phyloP scores from a whole-genome alignment of 2,113 vertebrate species.

The Spizaetus ornatus region DNA sequence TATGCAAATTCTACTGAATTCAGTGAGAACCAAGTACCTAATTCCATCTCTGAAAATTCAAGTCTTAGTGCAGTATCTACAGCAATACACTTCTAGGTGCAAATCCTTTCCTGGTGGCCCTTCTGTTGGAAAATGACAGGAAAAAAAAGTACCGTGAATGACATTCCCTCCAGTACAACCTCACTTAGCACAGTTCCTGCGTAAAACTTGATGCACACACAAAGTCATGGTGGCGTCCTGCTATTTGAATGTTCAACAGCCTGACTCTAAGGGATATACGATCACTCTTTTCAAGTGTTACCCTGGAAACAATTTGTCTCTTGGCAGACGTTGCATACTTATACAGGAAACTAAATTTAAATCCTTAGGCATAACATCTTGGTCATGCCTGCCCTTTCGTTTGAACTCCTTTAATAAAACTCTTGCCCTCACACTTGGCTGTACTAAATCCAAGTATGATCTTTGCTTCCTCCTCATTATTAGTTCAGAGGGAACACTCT shows the following conservation, averaged over 20 bases:
- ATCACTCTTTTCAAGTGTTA: slow-evolving; percentile 59
- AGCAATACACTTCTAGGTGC: not conserved
- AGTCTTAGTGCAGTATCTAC: not conserved
- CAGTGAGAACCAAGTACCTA: not conserved
- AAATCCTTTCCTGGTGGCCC: not conserved
- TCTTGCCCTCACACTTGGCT: slow-evolving; percentile 69
- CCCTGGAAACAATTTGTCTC: slow-evolving; percentile 70
- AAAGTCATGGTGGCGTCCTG: not conserved
- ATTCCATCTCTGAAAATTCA: not conserved
- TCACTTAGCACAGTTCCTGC: not conserved
- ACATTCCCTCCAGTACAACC: not conserved
- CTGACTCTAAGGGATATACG: slow-evolving; percentile 29
- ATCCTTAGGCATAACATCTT: slow-evolving; percentile 71
- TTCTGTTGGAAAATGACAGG: not conserved
- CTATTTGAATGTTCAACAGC: not conserved
- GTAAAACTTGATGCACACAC: not conserved
- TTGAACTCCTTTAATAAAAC: slow-evolving; percentile 69
- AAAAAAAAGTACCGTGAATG: not conserved
- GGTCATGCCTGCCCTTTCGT: slow-evolving; percentile 67
- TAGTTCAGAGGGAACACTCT: slow-evolving; percentile 67
- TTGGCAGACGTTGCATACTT: slow-evolving; percentile 58
- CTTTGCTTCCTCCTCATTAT: slow-evolving; percentile 67
- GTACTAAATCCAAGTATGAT: slow-evolving; percentile 70
- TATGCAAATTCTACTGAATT: not conserved
- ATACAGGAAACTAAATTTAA: slow-evolving; percentile 70